Evolutionary conservation across 2,113 vertebrate genomes (phyloP), one percentile per base, ranked within the genome.

Genomic region (Equus quagga): DNA sequence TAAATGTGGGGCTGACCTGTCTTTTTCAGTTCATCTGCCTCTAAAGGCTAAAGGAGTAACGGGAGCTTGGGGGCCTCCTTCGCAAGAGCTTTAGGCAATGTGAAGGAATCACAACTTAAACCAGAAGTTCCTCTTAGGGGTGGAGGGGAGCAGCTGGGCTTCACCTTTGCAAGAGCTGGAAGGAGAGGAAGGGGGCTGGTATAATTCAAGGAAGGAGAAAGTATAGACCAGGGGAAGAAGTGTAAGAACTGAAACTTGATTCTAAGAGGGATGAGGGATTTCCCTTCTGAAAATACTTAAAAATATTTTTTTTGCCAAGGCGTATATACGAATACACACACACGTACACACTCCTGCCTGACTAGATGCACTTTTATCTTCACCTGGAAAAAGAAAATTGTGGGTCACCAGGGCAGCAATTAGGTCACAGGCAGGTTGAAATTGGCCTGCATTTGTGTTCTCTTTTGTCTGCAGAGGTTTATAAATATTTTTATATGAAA

Each of bases 11-110:
- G 93, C 91, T 36, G 2, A 80, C 89, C 19, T 93, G 86, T 89
- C 86, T 96, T 93, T 92, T 82, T 83, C 41, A 96, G 95, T 44
- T 82, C 54, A 36, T 94, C 93, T 96, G 82, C 92, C 89, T 96
- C 73, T 83, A 80, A 82, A 93, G n/a, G 49, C 79, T 54, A 17
- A 73, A 81, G 65, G 73, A 91, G 86, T 79, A 82, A 75, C 62
- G 11, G 44, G 58, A 80, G 51, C 26, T 26, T 23, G 17, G 64
- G 79, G 64, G 8, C 31, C 92, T 93, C 44, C 62, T 95, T 89
- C n/a, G 33, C 41, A 36, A 56, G 8, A 31, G 36, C 75, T 96
- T n/a, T 65, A 75, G 80, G 51, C 41, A 73, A 72, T 17, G 28
- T 11, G 73, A 36, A 86, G 64, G 44, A 41, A 92, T 84, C 44